phyloP scores from a whole-genome alignment of 2,888 invertebrate genomes.

The Octodonta nipae region DNA sequence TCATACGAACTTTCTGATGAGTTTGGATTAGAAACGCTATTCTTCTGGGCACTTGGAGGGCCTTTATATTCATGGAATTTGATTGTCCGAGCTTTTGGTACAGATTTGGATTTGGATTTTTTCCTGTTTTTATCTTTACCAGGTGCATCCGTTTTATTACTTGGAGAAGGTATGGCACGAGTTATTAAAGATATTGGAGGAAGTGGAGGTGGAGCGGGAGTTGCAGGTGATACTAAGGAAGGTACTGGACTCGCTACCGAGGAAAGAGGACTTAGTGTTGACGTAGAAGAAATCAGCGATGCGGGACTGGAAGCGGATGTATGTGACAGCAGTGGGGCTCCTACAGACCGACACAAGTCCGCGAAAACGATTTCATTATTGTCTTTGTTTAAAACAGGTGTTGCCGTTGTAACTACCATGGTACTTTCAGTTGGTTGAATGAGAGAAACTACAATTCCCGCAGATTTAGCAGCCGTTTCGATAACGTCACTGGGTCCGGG shows the following conservation, averaged over 20 bases:
- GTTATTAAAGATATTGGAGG: slow-evolving; percentile 39
- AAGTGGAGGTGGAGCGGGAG: slow-evolving; percentile 40
- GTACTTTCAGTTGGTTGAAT: slow-evolving; percentile 42
- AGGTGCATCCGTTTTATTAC: slow-evolving; percentile 40
- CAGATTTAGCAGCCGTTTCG: slow-evolving; percentile 51
- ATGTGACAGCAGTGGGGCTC: slow-evolving; percentile 38
- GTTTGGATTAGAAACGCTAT: slow-evolving; percentile 45
- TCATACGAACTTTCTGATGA: slow-evolving; percentile 75
- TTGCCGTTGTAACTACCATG: slow-evolving; percentile 27
- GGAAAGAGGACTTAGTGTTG: slow-evolving; percentile 53
- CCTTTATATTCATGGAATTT: slow-evolving; percentile 97
- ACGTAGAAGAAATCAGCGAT: slow-evolving; percentile 45
- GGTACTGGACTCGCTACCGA: slow-evolving; percentile 48
- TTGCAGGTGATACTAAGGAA: slow-evolving; percentile 37
- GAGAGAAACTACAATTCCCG: slow-evolving; percentile 55
- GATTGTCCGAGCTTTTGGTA: slow-evolving; percentile 73
- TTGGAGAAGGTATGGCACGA: slow-evolving; percentile 34
- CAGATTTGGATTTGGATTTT: slow-evolving; percentile 67
- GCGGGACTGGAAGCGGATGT: slow-evolving; percentile 29
- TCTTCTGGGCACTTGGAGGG: slow-evolving; percentile 71
- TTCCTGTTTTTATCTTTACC: slow-evolving; percentile 72
- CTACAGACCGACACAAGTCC: slow-evolving; percentile 47
- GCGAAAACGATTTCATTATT: slow-evolving; percentile 39
- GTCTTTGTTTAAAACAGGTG: slow-evolving; percentile 28
- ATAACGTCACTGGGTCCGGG: slow-evolving; percentile 38